Evolutionary conservation across 2,888 invertebrate species (phyloP).

Genomic region (Plebejus argus): DNA sequence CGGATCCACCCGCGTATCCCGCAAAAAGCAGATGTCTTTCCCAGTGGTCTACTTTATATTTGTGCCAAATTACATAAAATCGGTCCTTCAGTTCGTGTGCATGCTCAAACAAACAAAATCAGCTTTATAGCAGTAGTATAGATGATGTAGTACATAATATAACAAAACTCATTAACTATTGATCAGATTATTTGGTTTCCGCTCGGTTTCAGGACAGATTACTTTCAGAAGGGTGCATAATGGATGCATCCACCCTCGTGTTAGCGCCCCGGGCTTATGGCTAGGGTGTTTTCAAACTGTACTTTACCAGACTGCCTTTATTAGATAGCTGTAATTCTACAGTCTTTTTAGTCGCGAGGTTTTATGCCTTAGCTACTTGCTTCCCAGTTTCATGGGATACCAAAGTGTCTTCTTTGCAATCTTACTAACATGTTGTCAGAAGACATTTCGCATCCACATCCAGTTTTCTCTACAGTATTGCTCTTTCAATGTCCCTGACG

Average conservation of each 20-base stretch:
- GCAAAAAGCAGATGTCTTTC: neutral
- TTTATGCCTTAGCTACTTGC: neutral
- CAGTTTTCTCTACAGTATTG: no score
- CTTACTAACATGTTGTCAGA: neutral
- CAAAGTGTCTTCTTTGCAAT: no score
- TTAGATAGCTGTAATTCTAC: neutral
- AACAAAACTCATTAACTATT: neutral
- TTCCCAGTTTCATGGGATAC: neutral
- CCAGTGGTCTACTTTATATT: neutral
- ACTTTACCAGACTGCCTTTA: neutral
- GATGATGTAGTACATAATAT: neutral
- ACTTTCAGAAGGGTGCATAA: slow-evolving; percentile 15
- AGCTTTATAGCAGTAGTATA: no score
- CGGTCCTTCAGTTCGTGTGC: neutral
- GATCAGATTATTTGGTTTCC: neutral
- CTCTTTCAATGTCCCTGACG: no score
- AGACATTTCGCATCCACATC: neutral
- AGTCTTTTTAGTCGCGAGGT: neutral
- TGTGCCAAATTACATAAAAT: neutral
- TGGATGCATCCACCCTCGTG: slow-evolving; percentile 5
- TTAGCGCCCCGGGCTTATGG: neutral
- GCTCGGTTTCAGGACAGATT: slow-evolving; percentile 2
- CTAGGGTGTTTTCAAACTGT: neutral
- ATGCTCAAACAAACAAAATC: no score
- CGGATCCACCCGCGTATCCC: neutral